Evolutionary conservation across 2,113 vertebrate species (phyloP), one percentile per base, ranked within the genome.

Genomic region (Notothenia coriiceps): DNA sequence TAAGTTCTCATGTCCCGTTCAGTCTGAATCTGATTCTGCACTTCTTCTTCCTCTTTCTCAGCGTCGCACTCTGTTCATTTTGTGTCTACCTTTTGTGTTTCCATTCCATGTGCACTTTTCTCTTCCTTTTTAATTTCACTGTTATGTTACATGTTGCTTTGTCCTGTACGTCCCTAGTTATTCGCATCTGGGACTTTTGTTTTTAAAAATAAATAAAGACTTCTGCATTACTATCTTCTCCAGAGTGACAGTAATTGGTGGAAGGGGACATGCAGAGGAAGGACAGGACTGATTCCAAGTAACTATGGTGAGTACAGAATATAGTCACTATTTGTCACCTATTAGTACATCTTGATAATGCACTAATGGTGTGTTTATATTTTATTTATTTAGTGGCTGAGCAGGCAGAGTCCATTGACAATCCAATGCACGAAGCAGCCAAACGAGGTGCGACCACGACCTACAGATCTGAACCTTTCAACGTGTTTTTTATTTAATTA

Each of bases 221-320:
- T 44, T 62, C 6, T 46, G 5, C 15, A 2, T 73, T 56, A 2
- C n/a, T 60, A 1, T 62, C 9, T 61, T 89, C 82, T 67, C 7
- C 87, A 99, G 98, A 99, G 95, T 94, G 98, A 99, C 94, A 95
- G 93, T 93, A 99, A 97, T 57, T 99, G 98, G 98, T 99, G 98
- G 98, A 99, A 99, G 88, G 98, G 98, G 60, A 99, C 98, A 10
- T 99, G 95, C 85, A 96, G 96, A 92, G 98, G 98, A 88, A 94
- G 97, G 87, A 98, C 96, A 44, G 98, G 98, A 75, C 94, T 99
- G n/a, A 98, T 99, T 92, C 98, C 98, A 72, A 99, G 98, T 93
- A 99, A 99, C 88, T 99, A 99, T 72, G 97, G 98, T 99, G 92
- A 97, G 95, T 80, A 40, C 35, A 40, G 5, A 40, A 40, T 40